Conservation (phyloP, 2,888 invertebrate species). For the Ceraclea dissimilis region DNA sequence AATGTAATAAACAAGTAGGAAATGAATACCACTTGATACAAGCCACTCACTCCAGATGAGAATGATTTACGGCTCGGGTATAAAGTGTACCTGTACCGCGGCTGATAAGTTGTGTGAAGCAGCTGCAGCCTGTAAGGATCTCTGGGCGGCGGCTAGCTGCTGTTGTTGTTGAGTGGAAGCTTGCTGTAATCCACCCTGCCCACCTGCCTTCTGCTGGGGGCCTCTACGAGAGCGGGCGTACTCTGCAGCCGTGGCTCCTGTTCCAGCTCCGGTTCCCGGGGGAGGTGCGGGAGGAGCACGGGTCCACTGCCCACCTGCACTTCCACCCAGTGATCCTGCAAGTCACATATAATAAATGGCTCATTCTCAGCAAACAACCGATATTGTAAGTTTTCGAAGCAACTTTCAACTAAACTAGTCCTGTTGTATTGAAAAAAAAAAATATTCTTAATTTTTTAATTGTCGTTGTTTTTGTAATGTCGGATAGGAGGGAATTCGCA, state of each 20-base stretch:
- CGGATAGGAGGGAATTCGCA: no score
- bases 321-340: constrained; percentile 25
- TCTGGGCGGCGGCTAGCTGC: constrained; percentile 31
- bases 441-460: no score
- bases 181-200: constrained; percentile 29
- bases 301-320: constrained; percentile 67
- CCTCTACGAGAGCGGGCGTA: constrained; percentile 38
- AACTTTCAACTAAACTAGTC: background rate
- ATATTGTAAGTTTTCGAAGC: background rate
- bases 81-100: constrained; percentile 28
- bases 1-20: no score
- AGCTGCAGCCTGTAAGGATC: constrained; percentile 34
- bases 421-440: background rate
- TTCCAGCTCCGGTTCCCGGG: constrained; percentile 30
- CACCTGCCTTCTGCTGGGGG: constrained; percentile 34
- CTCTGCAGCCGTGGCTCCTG: constrained; percentile 66
- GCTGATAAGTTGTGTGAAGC: constrained; percentile 35
- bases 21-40: no score
- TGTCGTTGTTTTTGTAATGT: no score
- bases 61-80: background rate
- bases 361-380: no score
- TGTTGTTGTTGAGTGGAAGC: constrained; percentile 29
- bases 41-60: no score
- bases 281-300: constrained; percentile 70
- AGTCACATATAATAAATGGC: no score